Evolutionary conservation across 2,797 vertebrate species (phyloP).

Genomic region (Amniataba percoides): DNA sequence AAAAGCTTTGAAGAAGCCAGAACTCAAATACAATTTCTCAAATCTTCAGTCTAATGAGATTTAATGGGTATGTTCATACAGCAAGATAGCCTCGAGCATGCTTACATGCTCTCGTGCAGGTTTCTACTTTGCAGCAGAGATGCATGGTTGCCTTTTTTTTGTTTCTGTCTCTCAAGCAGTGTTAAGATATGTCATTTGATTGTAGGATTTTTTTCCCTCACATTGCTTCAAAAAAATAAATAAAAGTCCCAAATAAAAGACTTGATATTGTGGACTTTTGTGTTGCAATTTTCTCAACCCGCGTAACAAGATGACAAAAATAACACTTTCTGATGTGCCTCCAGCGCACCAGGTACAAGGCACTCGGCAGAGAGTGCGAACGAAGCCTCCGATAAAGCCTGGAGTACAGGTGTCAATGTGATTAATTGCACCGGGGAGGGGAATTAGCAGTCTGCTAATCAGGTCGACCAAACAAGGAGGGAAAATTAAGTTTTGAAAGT

Average conservation of each 20-base stretch:
- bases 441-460: constrained; percentile 86
- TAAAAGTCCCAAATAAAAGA: constrained; percentile 18
- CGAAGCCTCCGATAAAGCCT: constrained; percentile 52
- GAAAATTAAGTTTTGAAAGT: constrained; percentile 83
- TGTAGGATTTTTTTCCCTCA: not conserved
- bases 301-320: constrained; percentile 56
- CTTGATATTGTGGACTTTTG: not conserved
- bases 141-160: constrained; percentile 23
- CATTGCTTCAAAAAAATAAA: constrained; percentile 8
- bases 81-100: constrained; percentile 8
- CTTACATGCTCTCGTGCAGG: constrained; percentile 11
- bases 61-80: constrained; percentile 30
- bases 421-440: constrained; percentile 80
- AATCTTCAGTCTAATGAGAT: constrained; percentile 42
- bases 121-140: constrained; percentile 18
- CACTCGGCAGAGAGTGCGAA: constrained; percentile 50
- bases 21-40: constrained; percentile 25
- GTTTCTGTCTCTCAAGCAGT: constrained; percentile 17
- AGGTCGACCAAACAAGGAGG: constrained; percentile 81
- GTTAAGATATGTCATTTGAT: not conserved
- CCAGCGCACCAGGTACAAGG: constrained; percentile 25
- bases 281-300: constrained; percentile 22
- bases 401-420: constrained; percentile 79
- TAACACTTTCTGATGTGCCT: constrained; percentile 36
- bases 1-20: not conserved